Percentiles rank a stretch among this genome's conserved stretches.
Conservation (phyloP, 2,888 invertebrate genomes). For the Apamea monoglypha region DNA sequence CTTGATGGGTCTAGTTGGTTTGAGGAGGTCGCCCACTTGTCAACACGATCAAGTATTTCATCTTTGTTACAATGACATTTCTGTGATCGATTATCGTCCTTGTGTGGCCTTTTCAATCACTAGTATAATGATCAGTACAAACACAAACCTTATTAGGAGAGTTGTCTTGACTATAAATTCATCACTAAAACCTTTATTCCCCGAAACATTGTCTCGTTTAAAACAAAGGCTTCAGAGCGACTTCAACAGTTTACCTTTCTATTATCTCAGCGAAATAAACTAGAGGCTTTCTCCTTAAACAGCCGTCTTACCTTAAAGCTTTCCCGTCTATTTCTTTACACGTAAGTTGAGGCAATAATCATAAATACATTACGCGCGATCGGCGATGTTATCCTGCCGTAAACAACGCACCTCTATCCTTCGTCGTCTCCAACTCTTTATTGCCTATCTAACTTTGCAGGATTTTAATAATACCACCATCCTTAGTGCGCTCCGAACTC, state of each 20-base stretch:
- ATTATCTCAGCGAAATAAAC: slow-evolving; percentile 60
- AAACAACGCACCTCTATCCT: slow-evolving; percentile 84
- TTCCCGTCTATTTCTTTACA: slow-evolving; percentile 71
- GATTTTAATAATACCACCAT: slow-evolving; percentile 82
- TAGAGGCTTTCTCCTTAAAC: slow-evolving; percentile 64
- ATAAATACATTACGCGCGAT: slow-evolving; percentile 90
- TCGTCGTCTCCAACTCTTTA: slow-evolving; percentile 81
- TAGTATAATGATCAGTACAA: not conserved
- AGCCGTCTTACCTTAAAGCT: slow-evolving; percentile 65
- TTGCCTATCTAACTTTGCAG: slow-evolving; percentile 88
- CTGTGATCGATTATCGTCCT: too few relatives aligned
- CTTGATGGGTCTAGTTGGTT: slow-evolving; percentile 22
- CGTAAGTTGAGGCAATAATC: slow-evolving; percentile 85
- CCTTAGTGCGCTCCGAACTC: slow-evolving; percentile 66
- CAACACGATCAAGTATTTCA: not conserved
- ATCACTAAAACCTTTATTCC: slow-evolving; percentile 28
- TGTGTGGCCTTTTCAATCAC: not conserved
- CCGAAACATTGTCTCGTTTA: slow-evolving; percentile 36
- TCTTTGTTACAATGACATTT: not conserved
- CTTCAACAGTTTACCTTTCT: slow-evolving; percentile 44
- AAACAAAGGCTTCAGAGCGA: slow-evolving; percentile 40
- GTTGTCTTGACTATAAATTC: slow-evolving; percentile 7
- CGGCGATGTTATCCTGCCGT: slow-evolving; percentile 85
- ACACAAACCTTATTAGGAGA: not conserved
- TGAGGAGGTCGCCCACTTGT: not conserved